phyloP scores from a whole-genome alignment of 2,888 invertebrate species.

The Hoplodrina ambigua region DNA sequence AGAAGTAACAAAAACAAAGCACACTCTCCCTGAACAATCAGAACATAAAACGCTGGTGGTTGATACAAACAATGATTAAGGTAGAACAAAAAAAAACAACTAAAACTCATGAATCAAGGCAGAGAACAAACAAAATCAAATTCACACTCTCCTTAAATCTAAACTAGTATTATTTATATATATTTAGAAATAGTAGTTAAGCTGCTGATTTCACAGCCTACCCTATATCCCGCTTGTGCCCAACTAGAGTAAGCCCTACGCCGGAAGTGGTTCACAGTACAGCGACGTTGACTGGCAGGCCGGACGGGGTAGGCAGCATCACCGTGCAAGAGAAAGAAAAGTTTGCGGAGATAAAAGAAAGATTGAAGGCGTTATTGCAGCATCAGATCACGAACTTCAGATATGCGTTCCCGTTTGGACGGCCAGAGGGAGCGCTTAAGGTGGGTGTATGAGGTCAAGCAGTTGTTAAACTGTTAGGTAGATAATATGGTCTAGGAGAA shows the following conservation, averaged over 20 bases:
- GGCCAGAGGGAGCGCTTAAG: slow-evolving; percentile 99
- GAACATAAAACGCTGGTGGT: background rate
- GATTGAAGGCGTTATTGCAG: slow-evolving; percentile 97
- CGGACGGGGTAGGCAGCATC: slow-evolving; percentile 99
- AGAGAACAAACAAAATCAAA: slow-evolving; percentile 46
- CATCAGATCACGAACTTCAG: slow-evolving; percentile 99
- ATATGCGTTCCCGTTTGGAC: slow-evolving; percentile 99
- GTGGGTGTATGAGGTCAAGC: slow-evolving; percentile 65
- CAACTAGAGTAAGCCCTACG: slow-evolving; percentile 88
- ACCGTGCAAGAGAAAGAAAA: slow-evolving; percentile 99
- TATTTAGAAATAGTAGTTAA: slow-evolving; percentile 55
- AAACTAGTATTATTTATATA: slow-evolving; percentile 20
- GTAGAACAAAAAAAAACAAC: background rate
- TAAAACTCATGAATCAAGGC: slow-evolving; percentile 29
- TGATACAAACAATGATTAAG: background rate
- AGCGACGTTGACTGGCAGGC: slow-evolving; percentile 93
- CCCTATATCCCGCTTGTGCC: slow-evolving; percentile 86
- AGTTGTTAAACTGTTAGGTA: background rate
- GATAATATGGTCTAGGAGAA: no score
- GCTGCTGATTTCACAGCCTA: slow-evolving; percentile 78
- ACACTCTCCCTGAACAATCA: slow-evolving; percentile 29
- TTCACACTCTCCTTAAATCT: slow-evolving; percentile 40
- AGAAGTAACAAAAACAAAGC: slow-evolving; percentile 29
- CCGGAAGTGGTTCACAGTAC: slow-evolving; percentile 89
- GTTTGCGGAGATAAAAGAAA: slow-evolving; percentile 99